These are phyloP conservation scores for Gasteruption jaculator DNA, from an alignment of 2,888 invertebrate genomes.

Conservation along the genomic window DNA sequence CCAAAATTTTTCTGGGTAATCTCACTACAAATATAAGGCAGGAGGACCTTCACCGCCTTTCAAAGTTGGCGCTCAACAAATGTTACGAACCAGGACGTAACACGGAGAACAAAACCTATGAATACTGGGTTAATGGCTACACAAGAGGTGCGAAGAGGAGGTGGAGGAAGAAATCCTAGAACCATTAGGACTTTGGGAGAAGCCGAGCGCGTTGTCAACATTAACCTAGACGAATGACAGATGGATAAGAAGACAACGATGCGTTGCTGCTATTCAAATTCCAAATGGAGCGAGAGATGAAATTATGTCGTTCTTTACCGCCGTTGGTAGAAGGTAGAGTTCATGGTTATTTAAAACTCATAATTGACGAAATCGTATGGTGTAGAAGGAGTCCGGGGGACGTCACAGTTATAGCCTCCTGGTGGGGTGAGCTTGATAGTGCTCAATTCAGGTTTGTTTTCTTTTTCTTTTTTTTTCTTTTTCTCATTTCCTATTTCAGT, in stretches of 20 bases:
- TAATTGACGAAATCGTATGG: constrained; percentile 45
- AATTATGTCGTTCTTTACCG: constrained; percentile 38
- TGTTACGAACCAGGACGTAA: too few species aligned
- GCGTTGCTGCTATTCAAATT: constrained; percentile 12
- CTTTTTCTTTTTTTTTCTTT: constrained; percentile 1
- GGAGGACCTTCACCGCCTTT: too few species aligned
- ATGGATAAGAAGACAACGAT: constrained; percentile 19
- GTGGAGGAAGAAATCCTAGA: too few species aligned
- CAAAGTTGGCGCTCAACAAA: too few species aligned
- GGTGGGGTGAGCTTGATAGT: constrained; percentile 48
- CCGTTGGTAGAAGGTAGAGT: constrained; percentile 47
- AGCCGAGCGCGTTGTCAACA: too few species aligned
- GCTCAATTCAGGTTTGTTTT: constrained; percentile 41
- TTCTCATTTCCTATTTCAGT: constrained; percentile 1
- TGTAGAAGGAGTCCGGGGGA: constrained; percentile 36
- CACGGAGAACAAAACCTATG: too few species aligned
- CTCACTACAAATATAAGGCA: too few species aligned
- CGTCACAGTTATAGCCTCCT: constrained; percentile 40
- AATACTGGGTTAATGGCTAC: too few species aligned
- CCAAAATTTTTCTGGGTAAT: too few species aligned
- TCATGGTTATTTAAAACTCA: constrained; percentile 42
- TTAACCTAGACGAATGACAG: constrained; percentile 19
- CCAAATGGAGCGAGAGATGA: constrained; percentile 38
- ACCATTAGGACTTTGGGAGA: too few species aligned
- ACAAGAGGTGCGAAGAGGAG: too few species aligned